phyloP scores from a whole-genome alignment of 2,113 vertebrate species.

The Bettongia penicillata region DNA sequence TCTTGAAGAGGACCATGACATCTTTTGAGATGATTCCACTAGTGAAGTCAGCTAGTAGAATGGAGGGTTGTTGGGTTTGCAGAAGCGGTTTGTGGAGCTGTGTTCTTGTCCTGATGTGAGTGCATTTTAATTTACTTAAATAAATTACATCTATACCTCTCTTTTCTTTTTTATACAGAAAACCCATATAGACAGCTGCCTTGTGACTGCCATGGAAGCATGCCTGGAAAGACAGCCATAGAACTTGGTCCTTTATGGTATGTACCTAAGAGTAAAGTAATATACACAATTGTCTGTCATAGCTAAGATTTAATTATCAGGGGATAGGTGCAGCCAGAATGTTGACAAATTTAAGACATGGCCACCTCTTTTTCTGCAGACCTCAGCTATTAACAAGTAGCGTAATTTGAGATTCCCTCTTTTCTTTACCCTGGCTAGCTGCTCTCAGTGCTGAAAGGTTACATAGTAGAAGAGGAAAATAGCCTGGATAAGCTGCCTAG shows the following conservation, averaged over 20 bases:
- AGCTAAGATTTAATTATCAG: neutral
- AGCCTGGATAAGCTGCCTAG: neutral
- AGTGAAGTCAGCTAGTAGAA: neutral
- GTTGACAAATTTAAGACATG: neutral
- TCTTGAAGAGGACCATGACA: no score
- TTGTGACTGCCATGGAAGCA: conserved; percentile 93
- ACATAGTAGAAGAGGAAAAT: conserved; percentile 2
- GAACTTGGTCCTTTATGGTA: conserved; percentile 96
- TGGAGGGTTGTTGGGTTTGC: neutral
- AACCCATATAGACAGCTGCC: conserved; percentile 92
- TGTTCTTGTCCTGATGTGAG: neutral
- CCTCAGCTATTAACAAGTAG: neutral
- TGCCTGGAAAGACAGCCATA: conserved; percentile 95
- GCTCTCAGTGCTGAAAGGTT: conserved; percentile 16
- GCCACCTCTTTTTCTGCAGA: neutral
- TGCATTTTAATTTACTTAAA: neutral
- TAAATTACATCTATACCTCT: neutral
- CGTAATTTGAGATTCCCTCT: conserved; percentile 30
- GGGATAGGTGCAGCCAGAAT: neutral
- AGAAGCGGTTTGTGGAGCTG: neutral
- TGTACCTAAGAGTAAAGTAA: conserved; percentile 53
- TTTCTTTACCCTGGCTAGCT: conserved; percentile 7
- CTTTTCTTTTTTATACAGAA: conserved; percentile 79
- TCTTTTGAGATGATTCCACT: neutral
- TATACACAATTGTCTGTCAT: neutral